Conservation (phyloP, 1,140 invertebrate species). For the Calephelis virginiensis region DNA sequence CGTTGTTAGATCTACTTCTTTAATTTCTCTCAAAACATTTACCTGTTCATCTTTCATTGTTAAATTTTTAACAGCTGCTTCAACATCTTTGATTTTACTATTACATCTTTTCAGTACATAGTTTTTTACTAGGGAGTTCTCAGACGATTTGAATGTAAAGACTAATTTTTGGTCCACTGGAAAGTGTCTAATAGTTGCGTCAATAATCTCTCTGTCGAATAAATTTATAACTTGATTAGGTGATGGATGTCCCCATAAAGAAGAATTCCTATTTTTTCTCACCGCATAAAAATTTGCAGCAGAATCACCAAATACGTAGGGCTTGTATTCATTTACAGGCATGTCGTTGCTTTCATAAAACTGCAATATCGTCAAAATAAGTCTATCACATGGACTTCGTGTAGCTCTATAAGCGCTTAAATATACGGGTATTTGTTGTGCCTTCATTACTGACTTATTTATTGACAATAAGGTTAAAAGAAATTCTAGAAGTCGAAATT, state of each 20-base stretch:
- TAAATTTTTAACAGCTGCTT: slow-evolving; percentile 42
- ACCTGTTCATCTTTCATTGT: slow-evolving; percentile 40
- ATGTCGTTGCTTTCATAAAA: slow-evolving; percentile 81
- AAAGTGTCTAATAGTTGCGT: slow-evolving; percentile 84
- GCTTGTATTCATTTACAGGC: slow-evolving; percentile 83
- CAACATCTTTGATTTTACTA: slow-evolving; percentile 39
- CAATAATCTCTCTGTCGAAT: slow-evolving; percentile 81
- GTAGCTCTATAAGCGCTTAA: slow-evolving; percentile 86
- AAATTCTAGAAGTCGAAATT: slow-evolving; percentile 81
- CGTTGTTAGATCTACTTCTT: slow-evolving; percentile 35
- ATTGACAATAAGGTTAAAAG: slow-evolving; percentile 80
- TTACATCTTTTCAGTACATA: slow-evolving; percentile 1
- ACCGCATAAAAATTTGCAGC: slow-evolving; percentile 87
- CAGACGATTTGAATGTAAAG: slow-evolving; percentile 51
- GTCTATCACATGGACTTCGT: slow-evolving; percentile 81
- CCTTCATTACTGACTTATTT: slow-evolving; percentile 80
- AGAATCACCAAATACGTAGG: slow-evolving; percentile 88
- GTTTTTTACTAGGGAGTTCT: slow-evolving; percentile 29
- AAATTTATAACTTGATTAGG: slow-evolving; percentile 85
- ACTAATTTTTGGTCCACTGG: slow-evolving; percentile 72
- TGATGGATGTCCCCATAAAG: slow-evolving; percentile 84
- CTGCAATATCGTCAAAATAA: slow-evolving; percentile 81
- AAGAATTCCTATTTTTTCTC: slow-evolving; percentile 78
- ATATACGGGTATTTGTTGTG: slow-evolving; percentile 84
- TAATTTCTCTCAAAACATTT: slow-evolving; percentile 32